Evolutionary conservation across 2,888 invertebrate species (phyloP), one percentile per base, ranked within the genome.

Genomic region (Synergus umbraculus): DNA sequence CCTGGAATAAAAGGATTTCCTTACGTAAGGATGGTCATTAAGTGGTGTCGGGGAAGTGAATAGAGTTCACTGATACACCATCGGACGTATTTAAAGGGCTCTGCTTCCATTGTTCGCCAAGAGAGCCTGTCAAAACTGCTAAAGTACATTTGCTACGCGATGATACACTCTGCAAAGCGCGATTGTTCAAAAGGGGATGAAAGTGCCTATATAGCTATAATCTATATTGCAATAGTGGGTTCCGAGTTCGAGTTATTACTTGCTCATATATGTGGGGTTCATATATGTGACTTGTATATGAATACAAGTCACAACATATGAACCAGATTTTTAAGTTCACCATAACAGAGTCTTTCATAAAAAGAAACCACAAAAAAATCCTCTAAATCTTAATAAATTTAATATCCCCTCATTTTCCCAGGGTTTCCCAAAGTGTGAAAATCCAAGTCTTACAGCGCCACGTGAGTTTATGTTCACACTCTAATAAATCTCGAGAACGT

Each of bases 71-170:
- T 87, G 88, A 90, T 89, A 86, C 85, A 85, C 87, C 87, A 90
- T 89, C 89, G 87, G 86, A 87, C 87, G 87, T 86, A 82, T 80
- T 82, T 78, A 81, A 79, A 82, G 83, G 84, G 81, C 83, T 77
- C 79, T 69, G 80, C 81, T 66, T 76, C 84, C 73, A 87, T 89
- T 89, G 88, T 88, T 83, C 78, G 80, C 76, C 79, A 77, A 86
- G 85, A 85, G 85, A 88, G 85, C 88, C 87, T 90, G 90, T 90
- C 91, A 88, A 90, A 91, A 91, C 89, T 88, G 86, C 85, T 88
- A 88, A 84, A 83, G 87, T 87, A 87, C 89, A 91, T 91, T 90
- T 87, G 89, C 88, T 87, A 90, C 88, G 89, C 88, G 88, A 89
- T 88, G 69, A 73, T 73, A 73, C 69, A 73, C 69, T 73, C 54